Percentiles rank a stretch among this genome's conserved stretches.
These are phyloP conservation scores for Prunella himalayana DNA, from an alignment of 2,113 vertebrate genomes.

Conservation along the genomic window DNA sequence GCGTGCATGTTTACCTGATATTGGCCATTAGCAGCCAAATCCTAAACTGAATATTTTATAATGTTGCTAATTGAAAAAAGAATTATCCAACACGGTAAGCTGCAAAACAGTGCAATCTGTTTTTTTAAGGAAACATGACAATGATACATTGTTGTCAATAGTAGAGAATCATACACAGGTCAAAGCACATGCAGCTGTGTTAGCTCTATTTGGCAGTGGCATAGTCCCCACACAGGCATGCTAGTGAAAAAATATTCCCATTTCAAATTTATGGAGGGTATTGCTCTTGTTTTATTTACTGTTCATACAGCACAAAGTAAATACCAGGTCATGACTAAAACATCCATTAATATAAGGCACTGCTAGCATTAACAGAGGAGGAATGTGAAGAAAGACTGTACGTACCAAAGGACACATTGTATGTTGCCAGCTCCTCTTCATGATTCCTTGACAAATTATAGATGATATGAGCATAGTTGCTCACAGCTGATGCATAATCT, in stretches of 20 bases:
- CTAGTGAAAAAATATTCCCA: background rate
- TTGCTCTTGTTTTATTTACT: background rate
- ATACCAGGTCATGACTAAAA: background rate
- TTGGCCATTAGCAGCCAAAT: background rate
- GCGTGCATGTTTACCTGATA: rapidly evolving
- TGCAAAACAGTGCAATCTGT: background rate
- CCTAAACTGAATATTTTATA: background rate
- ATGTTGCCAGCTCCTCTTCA: conserved; percentile 65
- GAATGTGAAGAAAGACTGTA: background rate
- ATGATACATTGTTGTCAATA: background rate
- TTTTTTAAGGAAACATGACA: background rate
- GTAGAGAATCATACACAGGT: rapidly evolving
- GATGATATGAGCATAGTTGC: conserved; percentile 77
- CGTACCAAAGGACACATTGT: conserved; percentile 86
- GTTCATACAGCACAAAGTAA: background rate
- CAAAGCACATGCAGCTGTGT: background rate
- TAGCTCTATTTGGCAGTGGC: background rate
- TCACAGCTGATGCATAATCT: conserved; percentile 82
- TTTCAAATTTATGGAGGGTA: background rate
- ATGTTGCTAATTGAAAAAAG: background rate
- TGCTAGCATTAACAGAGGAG: background rate
- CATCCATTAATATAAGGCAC: background rate
- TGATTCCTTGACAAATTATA: conserved; percentile 75
- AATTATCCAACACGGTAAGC: background rate
- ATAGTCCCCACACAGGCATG: background rate